These are phyloP conservation scores for Aphrophora alni DNA, from an alignment of 2,888 invertebrate genomes.

Conservation along the genomic window DNA sequence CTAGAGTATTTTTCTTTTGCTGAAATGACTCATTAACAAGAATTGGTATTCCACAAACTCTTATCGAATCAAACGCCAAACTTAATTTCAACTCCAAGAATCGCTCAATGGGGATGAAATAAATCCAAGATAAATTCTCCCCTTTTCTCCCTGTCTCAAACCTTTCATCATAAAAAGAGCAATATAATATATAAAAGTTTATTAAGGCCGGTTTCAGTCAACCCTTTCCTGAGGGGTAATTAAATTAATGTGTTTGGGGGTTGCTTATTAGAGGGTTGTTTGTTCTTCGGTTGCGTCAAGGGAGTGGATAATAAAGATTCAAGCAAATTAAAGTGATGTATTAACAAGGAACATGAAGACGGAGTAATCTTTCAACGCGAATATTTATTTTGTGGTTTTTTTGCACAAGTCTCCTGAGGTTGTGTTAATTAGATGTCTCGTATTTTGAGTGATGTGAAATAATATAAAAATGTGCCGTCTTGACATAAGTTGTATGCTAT, in stretches of 20 bases:
- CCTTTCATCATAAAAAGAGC: not conserved
- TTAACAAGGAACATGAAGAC: not conserved
- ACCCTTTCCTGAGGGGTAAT: slow-evolving; percentile 22
- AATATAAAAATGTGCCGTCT: not conserved
- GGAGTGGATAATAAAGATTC: not conserved
- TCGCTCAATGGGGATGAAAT: not conserved
- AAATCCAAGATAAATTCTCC: not conserved
- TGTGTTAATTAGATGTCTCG: not conserved
- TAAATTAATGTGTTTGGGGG: slow-evolving; percentile 36
- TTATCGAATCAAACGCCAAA: not conserved
- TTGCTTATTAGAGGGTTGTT: slow-evolving; percentile 25
- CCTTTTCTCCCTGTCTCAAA: too few species aligned
- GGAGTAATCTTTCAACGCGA: not conserved
- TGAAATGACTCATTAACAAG: too few species aligned
- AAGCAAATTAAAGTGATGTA: not conserved
- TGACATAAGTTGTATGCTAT: too few species aligned
- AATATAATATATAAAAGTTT: not conserved
- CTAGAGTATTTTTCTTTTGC: too few species aligned
- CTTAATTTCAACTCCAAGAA: not conserved
- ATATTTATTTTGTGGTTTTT: not conserved
- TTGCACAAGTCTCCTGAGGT: not conserved
- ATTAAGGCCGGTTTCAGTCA: not conserved
- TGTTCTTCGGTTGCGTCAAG: not conserved
- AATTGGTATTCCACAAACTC: too few species aligned
- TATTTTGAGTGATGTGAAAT: not conserved